Evolutionary conservation across 1,140 invertebrate species (phyloP), one percentile per base, ranked within the genome.

Genomic region (Mya arenaria): DNA sequence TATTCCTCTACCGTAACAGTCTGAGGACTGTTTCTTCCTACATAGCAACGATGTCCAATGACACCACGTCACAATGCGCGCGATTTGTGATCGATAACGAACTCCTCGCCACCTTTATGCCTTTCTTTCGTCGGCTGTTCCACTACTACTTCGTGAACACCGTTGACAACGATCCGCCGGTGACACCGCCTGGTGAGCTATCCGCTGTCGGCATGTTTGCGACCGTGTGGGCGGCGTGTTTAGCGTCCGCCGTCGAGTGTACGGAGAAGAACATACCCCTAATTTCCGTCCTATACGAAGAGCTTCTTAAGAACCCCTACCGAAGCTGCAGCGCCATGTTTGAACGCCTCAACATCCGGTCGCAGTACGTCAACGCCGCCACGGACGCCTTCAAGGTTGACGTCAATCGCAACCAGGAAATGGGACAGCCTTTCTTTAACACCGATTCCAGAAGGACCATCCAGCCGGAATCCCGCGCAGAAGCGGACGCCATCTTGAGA

Each of bases 1-100:
- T 92, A 28, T 92, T 89, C 73, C 79, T 90, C 19, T 92, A 92
- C 81, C 75, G 91, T 48, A 89, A 92, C 84, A 89, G 91, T 66
- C 65, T 90, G 23, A 89, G 90, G 48, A 89, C 89, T 1, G 83
- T 92, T 19, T 72, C 84, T 23, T 90, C 90, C 6, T 87, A 84
- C 25, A 81, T 91, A 32, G 84, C 72, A 36, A 75, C 88, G 10
- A 79, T 88, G 28, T 71, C 84, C 8, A 86, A 74, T 13, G 87
- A 90, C 60, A 86, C 86, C 2, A 86, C 89, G 13, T 68, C 86
- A 5, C 81, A 88, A 17, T 81, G 85, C 15, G 75, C 85, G 8
- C 74, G 84, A 17, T 88, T 89, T 25, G 55, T 91, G 0, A 85
- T 89, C 56, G 90, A 91, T 81, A 89, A 85, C 65, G 77, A 83